A percentile compares a stretch with the other conserved stretches of the same genome.
phyloP scores from a whole-genome alignment of 2,113 vertebrate genomes.

The Mesitornis unicolor region DNA sequence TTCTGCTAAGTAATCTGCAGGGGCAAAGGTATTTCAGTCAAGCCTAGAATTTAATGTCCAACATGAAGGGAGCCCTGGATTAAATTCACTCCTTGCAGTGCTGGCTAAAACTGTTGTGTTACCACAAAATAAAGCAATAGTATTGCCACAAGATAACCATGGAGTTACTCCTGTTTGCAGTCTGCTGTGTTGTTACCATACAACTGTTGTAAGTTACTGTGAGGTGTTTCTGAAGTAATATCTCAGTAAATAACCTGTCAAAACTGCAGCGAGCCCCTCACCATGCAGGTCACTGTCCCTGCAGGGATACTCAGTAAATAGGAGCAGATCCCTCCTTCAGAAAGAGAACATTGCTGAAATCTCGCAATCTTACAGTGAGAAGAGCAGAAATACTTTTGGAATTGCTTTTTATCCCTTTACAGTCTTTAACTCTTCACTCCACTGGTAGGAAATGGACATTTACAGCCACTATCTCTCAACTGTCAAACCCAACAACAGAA shows the following conservation, averaged over 20 bases:
- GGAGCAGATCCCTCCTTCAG: neutral
- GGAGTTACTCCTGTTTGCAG: neutral
- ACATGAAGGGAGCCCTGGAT: neutral
- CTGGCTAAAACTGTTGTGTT: neutral
- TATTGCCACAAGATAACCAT: neutral
- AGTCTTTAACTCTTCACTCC: neutral
- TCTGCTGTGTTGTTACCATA: neutral
- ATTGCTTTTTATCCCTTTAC: neutral
- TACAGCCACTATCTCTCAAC: neutral
- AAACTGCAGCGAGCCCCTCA: neutral
- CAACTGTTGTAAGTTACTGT: neutral
- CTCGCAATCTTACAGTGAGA: neutral
- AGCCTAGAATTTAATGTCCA: neutral
- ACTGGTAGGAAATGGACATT: neutral
- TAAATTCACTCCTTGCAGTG: neutral
- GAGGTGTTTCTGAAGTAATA: neutral
- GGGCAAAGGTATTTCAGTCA: neutral
- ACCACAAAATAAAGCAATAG: neutral
- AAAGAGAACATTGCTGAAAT: neutral
- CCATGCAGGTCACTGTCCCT: neutral
- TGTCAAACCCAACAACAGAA: constrained; percentile 24
- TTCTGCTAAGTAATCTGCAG: neutral
- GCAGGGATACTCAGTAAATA: neutral
- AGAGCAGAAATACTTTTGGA: neutral
- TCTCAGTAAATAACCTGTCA: neutral